Base-by-base conservation (phyloP, 2,888 invertebrate species). In the Pomacea canaliculata region DNA sequence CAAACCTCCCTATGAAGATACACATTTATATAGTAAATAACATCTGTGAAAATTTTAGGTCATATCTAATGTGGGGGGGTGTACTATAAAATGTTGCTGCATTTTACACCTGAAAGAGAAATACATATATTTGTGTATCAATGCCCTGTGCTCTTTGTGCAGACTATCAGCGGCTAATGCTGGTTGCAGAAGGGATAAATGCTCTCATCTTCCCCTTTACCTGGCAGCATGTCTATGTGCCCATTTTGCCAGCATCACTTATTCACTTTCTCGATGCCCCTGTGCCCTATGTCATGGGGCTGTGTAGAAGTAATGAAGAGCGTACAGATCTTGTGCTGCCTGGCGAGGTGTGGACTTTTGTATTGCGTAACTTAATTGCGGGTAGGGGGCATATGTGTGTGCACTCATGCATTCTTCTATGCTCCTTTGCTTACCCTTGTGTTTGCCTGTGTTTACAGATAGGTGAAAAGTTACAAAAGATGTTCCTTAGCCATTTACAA, bases 151-250 rank as follows among this genome's bases (percentile, higher is more conserved):
- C 81, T 76, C 78, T 70, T 77, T 91, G 84, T 92, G 75, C 93
- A 95, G 98, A 98, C 92, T 96, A 96, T 92, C 96, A 97, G 92
- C 95, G 95, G 89, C 92, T 99, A 85, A 99, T 99, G 97, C 93
- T 98, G 81, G 97, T 99, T 23, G 96, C 98, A 9, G 99, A 99
- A 92, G 95, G 97, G 86, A 94, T 98, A 84, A 95, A 95, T 7
- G 93, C 96, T 0, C 92, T 99, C 48, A 92, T 98, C 63, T 95
- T 98, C 88, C 99, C 99, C 2, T 99, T 99, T 90, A 93, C 94
- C 49, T 99, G 99, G 99, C 97, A 98, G 73, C 98, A 99, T 91
- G 98, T 99, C 7, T 99, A 99, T 91, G 99, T 99, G 79, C 99
- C 99, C 51, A 98, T 99, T 88, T 92, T 99, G 85, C 99, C 99